Evolutionary conservation across 2,797 vertebrate species (phyloP).

Genomic region (Tragelaphus oryx): DNA sequence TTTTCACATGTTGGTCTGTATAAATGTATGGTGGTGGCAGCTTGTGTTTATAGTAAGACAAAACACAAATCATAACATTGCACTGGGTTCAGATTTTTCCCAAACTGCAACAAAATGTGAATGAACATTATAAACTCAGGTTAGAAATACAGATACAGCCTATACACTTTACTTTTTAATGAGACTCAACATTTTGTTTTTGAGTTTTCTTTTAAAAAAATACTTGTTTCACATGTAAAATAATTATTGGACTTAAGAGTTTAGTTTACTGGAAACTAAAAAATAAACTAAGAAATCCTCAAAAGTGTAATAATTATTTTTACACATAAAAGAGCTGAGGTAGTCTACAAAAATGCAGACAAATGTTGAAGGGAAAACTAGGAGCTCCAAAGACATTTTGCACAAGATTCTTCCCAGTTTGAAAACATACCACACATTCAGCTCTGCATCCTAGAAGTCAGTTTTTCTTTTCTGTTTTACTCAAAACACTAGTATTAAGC

Average conservation of each 20-base stretch:
- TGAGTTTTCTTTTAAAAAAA: neutral
- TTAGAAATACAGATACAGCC: neutral
- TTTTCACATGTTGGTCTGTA: neutral
- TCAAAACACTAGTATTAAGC: neutral
- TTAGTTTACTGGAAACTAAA: neutral
- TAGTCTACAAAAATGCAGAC: neutral
- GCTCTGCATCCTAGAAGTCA: neutral
- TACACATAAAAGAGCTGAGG: neutral
- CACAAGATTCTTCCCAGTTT: neutral
- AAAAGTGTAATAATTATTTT: neutral
- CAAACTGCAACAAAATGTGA: neutral
- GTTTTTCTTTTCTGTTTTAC: neutral
- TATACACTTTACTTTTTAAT: neutral
- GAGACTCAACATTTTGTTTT: neutral
- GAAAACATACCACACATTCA: neutral
- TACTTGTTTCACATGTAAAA: neutral
- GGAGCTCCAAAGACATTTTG: neutral
- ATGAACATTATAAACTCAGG: neutral
- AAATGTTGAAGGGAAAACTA: neutral
- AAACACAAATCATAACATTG: neutral
- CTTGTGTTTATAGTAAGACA: neutral
- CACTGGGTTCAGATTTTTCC: neutral
- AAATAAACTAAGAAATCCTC: neutral
- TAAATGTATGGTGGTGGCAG: neutral
- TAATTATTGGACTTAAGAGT: neutral